Evolutionary conservation across 2,797 vertebrate genomes (phyloP).

Genomic region (Oophaga sylvatica): DNA sequence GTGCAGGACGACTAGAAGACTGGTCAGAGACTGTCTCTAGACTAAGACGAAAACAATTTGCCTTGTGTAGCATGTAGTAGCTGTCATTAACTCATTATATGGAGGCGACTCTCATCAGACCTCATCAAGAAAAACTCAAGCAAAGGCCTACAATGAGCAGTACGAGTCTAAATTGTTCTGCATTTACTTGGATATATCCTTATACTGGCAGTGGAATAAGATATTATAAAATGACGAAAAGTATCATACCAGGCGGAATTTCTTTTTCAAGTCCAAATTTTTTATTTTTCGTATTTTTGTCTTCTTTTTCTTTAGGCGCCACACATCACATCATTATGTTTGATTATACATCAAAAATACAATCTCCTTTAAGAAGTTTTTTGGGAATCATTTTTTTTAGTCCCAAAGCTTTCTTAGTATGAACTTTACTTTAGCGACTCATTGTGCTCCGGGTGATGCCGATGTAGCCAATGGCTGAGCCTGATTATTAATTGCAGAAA

Average conservation of each 20-base stretch:
- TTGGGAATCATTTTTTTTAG: too few species aligned
- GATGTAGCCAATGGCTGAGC: too few species aligned
- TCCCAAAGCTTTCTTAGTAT: too few species aligned
- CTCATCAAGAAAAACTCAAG: slow-evolving; percentile 7
- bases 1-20: slow-evolving; percentile 12
- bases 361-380: too few species aligned
- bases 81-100: slow-evolving; percentile 38
- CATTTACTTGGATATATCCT: not conserved
- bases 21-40: slow-evolving; percentile 25
- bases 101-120: not conserved
- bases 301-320: too few species aligned
- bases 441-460: too few species aligned
- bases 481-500: too few species aligned
- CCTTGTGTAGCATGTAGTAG: slow-evolving; percentile 23
- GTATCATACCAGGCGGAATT: not conserved
- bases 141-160: not conserved
- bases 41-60: slow-evolving; percentile 10
- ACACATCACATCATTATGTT: too few species aligned
- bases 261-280: too few species aligned
- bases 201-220: not conserved
- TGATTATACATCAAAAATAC: too few species aligned
- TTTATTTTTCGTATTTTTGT: too few species aligned
- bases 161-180: not conserved
- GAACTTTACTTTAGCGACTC: too few species aligned
- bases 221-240: not conserved